Conservation (phyloP, 35 echinoderm and acorn worm species). For the Amphiura filiformis region DNA sequence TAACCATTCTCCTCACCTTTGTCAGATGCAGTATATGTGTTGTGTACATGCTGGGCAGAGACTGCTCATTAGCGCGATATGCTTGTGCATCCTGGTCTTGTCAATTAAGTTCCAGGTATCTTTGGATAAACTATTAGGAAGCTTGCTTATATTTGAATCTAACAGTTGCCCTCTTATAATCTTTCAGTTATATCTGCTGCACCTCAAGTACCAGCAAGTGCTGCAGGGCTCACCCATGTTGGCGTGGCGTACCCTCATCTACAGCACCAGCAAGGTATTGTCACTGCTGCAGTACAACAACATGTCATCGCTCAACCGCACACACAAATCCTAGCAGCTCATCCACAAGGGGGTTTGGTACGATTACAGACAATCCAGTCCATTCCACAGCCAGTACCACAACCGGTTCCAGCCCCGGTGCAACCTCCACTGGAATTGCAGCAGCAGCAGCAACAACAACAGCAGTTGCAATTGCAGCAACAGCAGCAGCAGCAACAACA, state of each 20-base stretch:
- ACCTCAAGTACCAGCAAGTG: slow-evolving; percentile 6
- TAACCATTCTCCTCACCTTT: too few species aligned
- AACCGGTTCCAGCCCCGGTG: slow-evolving; percentile 7
- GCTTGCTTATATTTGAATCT: too few species aligned
- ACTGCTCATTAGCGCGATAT: too few species aligned
- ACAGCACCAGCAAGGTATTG: not conserved
- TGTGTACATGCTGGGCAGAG: too few species aligned
- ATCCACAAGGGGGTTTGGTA: not conserved
- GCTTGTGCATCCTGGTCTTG: too few species aligned
- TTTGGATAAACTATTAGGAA: too few species aligned
- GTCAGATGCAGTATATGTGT: too few species aligned
- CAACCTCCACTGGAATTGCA: not conserved
- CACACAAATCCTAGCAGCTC: not conserved
- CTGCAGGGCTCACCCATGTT: not conserved
- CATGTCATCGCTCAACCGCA: not conserved
- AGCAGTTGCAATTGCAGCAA: not conserved
- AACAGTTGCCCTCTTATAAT: too few species aligned
- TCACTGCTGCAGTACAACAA: not conserved
- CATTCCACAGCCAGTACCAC: slow-evolving; percentile 19
- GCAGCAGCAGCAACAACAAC: slow-evolving; percentile 8
- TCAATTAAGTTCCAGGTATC: too few species aligned
- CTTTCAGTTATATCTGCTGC: not conserved
- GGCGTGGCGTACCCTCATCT: slow-evolving; percentile 16
- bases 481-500: not conserved
- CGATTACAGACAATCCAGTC: slow-evolving; percentile 10